Conservation (phyloP, 53 echinoderm and acorn worm species). For the Arbacia lixula region DNA sequence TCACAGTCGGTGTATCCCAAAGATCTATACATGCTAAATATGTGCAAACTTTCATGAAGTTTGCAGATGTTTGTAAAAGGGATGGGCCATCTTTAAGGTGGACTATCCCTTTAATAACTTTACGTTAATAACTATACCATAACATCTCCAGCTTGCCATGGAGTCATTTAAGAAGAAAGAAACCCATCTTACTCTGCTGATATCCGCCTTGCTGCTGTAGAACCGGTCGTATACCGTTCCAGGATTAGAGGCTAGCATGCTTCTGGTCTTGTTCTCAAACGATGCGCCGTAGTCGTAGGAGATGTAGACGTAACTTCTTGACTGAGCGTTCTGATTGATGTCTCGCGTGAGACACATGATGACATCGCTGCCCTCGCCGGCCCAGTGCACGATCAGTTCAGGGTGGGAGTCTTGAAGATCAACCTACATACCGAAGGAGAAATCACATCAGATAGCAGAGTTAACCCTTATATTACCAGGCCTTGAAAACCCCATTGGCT, state of each 20-base stretch:
- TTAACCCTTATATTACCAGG: too few relatives aligned
- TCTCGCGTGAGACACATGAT: conserved; percentile 89
- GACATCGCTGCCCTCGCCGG: conserved; percentile 74
- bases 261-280: conserved; percentile 59
- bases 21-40: too few relatives aligned
- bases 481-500: too few relatives aligned
- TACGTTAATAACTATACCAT: too few relatives aligned
- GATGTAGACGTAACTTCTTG: conserved; percentile 72
- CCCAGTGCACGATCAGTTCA: conserved; percentile 98
- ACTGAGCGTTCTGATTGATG: conserved; percentile 54
- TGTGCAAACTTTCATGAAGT: too few relatives aligned
- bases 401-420: conserved; percentile 84
- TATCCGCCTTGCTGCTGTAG: conserved; percentile 87
- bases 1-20: too few relatives aligned
- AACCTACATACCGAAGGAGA: conserved; percentile 62
- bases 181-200: conserved; percentile 79
- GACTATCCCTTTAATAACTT: too few relatives aligned
- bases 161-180: neutral
- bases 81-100: too few relatives aligned
- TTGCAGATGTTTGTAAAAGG: too few relatives aligned
- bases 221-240: conserved; percentile 69
- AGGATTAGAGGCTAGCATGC: neutral
- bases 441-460: too few relatives aligned
- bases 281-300: conserved; percentile 78
- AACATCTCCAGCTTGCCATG: neutral